Conservation (phyloP, 2,797 vertebrate genomes). For the Macropus fuliginosus region DNA sequence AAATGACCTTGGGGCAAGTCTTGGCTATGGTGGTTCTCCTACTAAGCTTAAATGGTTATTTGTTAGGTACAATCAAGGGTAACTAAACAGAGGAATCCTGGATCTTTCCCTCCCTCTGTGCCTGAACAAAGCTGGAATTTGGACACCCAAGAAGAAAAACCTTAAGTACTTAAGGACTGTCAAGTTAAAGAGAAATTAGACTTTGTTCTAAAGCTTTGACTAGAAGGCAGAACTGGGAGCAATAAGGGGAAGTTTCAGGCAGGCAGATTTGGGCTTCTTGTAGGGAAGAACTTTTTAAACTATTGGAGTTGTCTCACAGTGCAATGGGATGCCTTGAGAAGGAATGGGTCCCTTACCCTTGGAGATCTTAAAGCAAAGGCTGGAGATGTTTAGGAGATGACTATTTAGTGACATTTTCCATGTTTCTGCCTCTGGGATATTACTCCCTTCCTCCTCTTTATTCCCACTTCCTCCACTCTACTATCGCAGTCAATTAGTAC, state of each 20-base stretch:
- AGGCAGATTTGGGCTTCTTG: background rate
- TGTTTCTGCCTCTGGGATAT: background rate
- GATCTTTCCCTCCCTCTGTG: background rate
- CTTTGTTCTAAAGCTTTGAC: background rate
- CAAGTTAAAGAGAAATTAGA: background rate
- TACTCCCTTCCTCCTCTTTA: background rate
- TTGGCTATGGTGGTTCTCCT: background rate
- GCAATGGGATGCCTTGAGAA: background rate
- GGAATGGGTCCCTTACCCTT: background rate
- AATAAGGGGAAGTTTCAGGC: background rate
- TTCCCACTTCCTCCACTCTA: background rate
- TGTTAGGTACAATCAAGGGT: background rate
- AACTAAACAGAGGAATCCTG: background rate
- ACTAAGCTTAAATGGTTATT: background rate
- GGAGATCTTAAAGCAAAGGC: background rate
- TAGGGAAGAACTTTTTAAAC: background rate
- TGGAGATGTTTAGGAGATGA: background rate
- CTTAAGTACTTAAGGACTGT: background rate
- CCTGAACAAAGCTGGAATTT: background rate
- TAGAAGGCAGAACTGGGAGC: background rate
- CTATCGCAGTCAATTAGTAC: background rate
- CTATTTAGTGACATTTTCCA: background rate
- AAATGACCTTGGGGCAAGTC: background rate
- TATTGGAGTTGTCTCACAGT: background rate
- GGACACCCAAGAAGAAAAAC: background rate